phyloP scores from a whole-genome alignment of 92 coral and sea anemone species.

The Epizoanthus ramosus region DNA sequence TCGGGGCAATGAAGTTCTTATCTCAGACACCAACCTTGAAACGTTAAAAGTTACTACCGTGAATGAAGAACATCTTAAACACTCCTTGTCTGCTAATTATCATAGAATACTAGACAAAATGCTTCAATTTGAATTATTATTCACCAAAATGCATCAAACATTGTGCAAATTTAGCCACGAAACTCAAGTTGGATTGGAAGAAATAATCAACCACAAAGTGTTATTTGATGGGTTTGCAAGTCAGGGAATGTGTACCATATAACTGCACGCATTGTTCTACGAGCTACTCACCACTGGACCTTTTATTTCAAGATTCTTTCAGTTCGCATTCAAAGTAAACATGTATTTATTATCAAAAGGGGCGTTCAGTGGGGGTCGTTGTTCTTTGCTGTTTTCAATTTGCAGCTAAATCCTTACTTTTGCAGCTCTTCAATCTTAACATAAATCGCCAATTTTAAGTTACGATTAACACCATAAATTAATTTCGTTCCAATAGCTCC shows the following conservation, averaged over 20 bases:
- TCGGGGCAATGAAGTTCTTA: slow-evolving; percentile 8
- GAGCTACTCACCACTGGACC: slow-evolving; percentile 17
- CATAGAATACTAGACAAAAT: slow-evolving; percentile 32
- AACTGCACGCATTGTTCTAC: not conserved
- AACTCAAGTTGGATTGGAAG: slow-evolving; percentile 23
- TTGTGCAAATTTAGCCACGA: not conserved
- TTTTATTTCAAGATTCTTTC: slow-evolving; percentile 6
- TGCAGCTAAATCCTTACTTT: not conserved
- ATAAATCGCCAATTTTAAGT: not conserved
- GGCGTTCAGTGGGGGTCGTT: slow-evolving; percentile 25
- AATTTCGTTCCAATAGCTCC: not conserved
- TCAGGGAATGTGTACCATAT: not conserved
- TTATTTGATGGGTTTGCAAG: not conserved
- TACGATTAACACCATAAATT: not conserved
- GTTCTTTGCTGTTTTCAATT: slow-evolving; percentile 20
- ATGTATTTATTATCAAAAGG: slow-evolving; percentile 29
- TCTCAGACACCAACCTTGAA: slow-evolving; percentile 10
- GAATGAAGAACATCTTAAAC: slow-evolving; percentile 8
- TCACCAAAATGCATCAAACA: slow-evolving; percentile 9
- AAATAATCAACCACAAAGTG: not conserved
- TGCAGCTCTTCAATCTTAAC: not conserved
- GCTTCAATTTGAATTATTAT: slow-evolving; percentile 19
- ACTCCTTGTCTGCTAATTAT: slow-evolving; percentile 21
- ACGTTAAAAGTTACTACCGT: not conserved
- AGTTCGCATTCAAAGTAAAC: slow-evolving; percentile 21